Evolutionary conservation across 64 coral and sea anemone genomes (phyloP), one percentile per base, ranked within the genome.

Genomic region (Dendronephthya gigantea): DNA sequence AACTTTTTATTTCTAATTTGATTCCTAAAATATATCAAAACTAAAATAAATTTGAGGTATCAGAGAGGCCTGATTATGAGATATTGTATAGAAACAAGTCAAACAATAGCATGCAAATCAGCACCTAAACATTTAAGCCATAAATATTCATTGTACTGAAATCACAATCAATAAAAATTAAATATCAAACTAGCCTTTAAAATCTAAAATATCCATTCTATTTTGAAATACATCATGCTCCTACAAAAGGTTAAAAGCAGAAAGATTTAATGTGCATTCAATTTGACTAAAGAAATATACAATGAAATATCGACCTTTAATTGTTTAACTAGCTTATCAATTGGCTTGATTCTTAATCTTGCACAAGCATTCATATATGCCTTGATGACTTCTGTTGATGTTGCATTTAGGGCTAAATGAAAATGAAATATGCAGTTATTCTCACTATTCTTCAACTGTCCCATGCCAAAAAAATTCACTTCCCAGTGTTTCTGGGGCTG

Each of bases 291-390:
- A 29, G 36, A 79, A 15, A 79, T 79, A 37, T 34, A 87, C 2
- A 19, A 35, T 32, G 39, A 76, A 10, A 33, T 40, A 9, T 34
- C 39, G 89, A 98, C 95, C 92, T 98, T 87, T 12, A 98, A 85
- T 30, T 98, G 95, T 82, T 93, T 98, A 9, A 98, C 86, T 15
- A 98, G 85, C 85, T 98, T 98, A 40, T 98, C 95, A 84, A 90
- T 93, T 30, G 95, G 92, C 68, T 98, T 98, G 43, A 93, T 86
- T 55, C 87, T 93, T 34, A 93, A 35, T 83, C 89, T 86, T 12
- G 40, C 68, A 84, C 95, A 98, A 29, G 91, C 70, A 28, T 25
- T 90, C 34, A 92, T 68, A 52, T 98, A 98, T 32, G 95, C 89
- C 76, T 89, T 81, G n/a, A 98, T 98, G 28, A 98, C 92, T 49